Conservation (phyloP, 2,797 vertebrate genomes). For the Pseudocheirus occidentalis region DNA sequence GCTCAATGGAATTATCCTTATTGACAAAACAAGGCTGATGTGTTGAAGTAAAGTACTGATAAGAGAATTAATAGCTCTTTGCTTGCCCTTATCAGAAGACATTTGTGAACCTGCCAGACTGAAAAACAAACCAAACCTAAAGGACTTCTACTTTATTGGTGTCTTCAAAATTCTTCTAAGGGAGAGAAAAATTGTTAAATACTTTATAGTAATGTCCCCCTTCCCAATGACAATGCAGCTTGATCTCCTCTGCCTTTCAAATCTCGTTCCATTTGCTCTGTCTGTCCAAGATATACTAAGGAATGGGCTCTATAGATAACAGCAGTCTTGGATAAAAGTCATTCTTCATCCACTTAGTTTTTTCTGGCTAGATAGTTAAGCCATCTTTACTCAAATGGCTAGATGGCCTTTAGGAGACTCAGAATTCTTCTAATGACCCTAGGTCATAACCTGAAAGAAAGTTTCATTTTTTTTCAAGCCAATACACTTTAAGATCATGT, state of each 20-base stretch:
- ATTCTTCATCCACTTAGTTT: neutral
- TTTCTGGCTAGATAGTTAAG: neutral
- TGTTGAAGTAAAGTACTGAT: conserved; percentile 25
- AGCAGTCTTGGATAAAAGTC: neutral
- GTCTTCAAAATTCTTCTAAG: neutral
- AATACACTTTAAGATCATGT: neutral
- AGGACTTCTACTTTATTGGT: neutral
- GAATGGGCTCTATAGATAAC: neutral
- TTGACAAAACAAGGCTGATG: conserved; percentile 67
- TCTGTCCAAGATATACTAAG: neutral
- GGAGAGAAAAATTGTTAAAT: conserved; percentile 13
- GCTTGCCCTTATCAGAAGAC: conserved; percentile 66
- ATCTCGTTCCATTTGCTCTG: neutral
- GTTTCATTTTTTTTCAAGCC: neutral
- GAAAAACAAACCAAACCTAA: conserved; percentile 49
- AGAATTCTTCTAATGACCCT: neutral
- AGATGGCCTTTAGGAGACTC: neutral
- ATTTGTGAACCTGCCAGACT: conserved; percentile 72
- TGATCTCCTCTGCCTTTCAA: neutral
- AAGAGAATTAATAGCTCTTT: conserved; percentile 70
- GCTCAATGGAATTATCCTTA: conserved; percentile 68
- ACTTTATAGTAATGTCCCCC: neutral
- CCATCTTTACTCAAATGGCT: neutral
- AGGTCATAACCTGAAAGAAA: neutral
- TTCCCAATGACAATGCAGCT: neutral